Evolutionary conservation across 2,113 vertebrate species (phyloP).

Genomic region (Corythornis madagascariensis): DNA sequence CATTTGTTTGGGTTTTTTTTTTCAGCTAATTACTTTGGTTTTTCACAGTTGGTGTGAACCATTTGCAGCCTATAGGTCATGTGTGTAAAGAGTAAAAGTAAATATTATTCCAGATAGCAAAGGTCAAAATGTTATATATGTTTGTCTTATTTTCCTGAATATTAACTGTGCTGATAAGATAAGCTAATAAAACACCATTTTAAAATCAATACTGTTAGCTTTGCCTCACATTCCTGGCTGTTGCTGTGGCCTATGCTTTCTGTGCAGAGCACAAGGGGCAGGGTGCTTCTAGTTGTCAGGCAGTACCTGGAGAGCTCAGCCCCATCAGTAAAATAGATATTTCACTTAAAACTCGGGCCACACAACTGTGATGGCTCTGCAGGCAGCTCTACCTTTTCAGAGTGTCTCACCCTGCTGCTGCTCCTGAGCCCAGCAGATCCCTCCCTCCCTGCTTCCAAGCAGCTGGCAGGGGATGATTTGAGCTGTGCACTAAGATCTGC

Average conservation of each 20-base stretch:
- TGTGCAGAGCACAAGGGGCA: background rate
- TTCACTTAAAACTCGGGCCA: background rate
- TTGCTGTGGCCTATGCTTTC: background rate
- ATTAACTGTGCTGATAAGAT: conserved; percentile 66
- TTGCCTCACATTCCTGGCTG: conserved; percentile 20
- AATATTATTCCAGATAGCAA: conserved; percentile 63
- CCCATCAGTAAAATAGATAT: background rate
- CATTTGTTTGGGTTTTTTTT: background rate
- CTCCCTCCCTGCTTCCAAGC: background rate
- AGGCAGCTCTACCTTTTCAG: background rate
- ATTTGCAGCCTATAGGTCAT: background rate
- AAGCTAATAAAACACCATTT: conserved; percentile 61
- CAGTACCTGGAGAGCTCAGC: background rate
- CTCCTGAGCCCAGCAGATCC: background rate
- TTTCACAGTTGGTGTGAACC: conserved; percentile 8
- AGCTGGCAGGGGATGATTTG: background rate
- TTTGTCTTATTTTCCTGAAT: conserved; percentile 63
- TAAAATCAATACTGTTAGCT: conserved; percentile 58
- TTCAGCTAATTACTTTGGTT: background rate
- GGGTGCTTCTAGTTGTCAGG: background rate
- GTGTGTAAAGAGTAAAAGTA: conserved; percentile 51
- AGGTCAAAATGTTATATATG: conserved; percentile 50
- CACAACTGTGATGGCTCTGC: background rate
- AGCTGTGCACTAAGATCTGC: background rate
- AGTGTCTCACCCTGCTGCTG: background rate